Percentiles rank a stretch among this genome's conserved stretches.
Conservation (phyloP, 2,888 invertebrate genomes). For the Drosophila neotestacea region DNA sequence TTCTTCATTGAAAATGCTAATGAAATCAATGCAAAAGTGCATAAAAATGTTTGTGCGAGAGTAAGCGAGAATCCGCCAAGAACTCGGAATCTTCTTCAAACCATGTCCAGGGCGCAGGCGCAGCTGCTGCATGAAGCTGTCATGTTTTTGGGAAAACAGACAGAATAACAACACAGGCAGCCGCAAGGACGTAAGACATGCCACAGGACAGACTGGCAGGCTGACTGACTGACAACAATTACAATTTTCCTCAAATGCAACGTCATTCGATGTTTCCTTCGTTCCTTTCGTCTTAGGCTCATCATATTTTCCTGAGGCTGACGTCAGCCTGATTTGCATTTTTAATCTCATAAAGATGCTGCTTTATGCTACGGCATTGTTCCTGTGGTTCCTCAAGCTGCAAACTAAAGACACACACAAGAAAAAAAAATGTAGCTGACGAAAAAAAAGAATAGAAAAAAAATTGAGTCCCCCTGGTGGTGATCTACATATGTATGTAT, state of each 20-base stretch:
- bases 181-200: constrained; percentile 12
- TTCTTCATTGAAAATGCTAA: constrained; percentile 56
- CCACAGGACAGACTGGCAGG: constrained; percentile 2
- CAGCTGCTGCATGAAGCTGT: constrained; percentile 77
- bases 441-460: constrained; percentile 35
- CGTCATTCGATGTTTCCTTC: constrained; percentile 56
- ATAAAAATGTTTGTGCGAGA: constrained; percentile 43
- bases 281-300: constrained; percentile 39
- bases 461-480: constrained; percentile 24
- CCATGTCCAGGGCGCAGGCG: constrained; percentile 38
- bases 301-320: constrained; percentile 66
- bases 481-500: constrained; percentile 74
- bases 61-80: constrained; percentile 55
- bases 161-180: constrained; percentile 18
- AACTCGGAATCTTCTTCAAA: constrained; percentile 11
- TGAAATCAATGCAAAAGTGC: constrained; percentile 73
- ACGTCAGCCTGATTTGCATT: constrained; percentile 81
- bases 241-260: constrained; percentile 63
- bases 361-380: constrained; percentile 66
- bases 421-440: constrained; percentile 24
- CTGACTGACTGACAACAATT: constrained; percentile 70
- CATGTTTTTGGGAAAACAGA: constrained; percentile 77
- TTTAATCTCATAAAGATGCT: constrained; percentile 83
- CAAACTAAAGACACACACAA: constrained; percentile 33
- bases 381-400: constrained; percentile 73